Percentiles rank a stretch among this genome's conserved stretches.
Conservation (phyloP, 2,113 vertebrate genomes). For the Chloropsis cyanopogon region DNA sequence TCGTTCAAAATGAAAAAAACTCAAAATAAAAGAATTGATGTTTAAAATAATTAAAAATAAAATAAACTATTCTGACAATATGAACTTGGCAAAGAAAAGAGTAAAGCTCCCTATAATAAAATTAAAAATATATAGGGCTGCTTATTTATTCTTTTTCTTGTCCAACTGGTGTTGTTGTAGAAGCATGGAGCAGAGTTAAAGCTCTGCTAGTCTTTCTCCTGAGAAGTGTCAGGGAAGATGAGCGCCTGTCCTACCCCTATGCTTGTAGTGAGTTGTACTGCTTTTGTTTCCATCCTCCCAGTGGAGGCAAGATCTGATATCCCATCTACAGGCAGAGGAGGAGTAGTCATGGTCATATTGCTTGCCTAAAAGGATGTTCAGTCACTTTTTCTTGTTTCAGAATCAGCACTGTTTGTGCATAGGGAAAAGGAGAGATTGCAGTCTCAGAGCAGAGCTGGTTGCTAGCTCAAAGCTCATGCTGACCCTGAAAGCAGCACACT, state of each 20-base stretch:
- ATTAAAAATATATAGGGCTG: background rate
- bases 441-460: accelerated
- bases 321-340: background rate
- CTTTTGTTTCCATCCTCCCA: background rate
- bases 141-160: background rate
- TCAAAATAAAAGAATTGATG: background rate
- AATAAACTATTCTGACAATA: background rate
- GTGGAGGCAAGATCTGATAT: background rate
- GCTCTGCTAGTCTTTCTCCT: background rate
- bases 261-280: background rate
- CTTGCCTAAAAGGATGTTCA: background rate
- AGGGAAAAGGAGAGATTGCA: background rate
- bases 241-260: background rate
- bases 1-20: background rate
- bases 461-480: accelerated
- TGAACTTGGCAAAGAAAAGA: background rate
- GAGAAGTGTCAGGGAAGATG: background rate
- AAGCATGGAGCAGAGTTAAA: background rate
- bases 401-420: background rate
- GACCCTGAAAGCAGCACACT: accelerated
- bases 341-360: background rate
- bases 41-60: background rate
- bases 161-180: background rate
- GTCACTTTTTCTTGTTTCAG: background rate
- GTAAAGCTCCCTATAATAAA: background rate